Percentiles rank a stretch among this genome's conserved stretches.
These are phyloP conservation scores for Stenichneumon culpator DNA, from an alignment of 2,888 invertebrate species.

Conservation along the genomic window DNA sequence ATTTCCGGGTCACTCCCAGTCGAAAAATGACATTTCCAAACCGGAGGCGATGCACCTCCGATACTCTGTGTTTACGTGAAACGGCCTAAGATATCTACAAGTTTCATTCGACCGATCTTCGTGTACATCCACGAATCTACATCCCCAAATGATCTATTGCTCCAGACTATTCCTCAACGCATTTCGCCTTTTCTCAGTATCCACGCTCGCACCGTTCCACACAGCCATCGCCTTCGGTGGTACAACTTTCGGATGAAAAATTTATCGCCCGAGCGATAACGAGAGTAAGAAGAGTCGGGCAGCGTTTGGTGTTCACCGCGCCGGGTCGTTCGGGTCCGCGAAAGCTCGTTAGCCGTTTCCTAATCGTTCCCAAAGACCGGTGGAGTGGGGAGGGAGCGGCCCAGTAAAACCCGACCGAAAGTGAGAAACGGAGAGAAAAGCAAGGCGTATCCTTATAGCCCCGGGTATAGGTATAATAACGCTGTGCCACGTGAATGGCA, in stretches of 20 bases:
- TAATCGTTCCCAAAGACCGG: conserved; percentile 62
- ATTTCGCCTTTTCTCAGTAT: too few relatives aligned
- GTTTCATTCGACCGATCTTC: too few relatives aligned
- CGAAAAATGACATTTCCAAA: too few relatives aligned
- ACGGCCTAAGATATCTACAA: too few relatives aligned
- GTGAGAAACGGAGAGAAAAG: conserved; percentile 26
- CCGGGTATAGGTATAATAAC: conserved; percentile 27
- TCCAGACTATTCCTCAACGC: too few relatives aligned
- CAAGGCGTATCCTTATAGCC: background rate
- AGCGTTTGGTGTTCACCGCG: conserved; percentile 38
- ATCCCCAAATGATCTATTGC: too few relatives aligned
- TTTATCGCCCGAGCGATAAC: conserved; percentile 64
- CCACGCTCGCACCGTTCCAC: conserved; percentile 6
- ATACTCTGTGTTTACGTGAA: too few relatives aligned
- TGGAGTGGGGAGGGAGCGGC: conserved; percentile 27
- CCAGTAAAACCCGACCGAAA: conserved; percentile 8
- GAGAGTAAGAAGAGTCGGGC: conserved; percentile 64
- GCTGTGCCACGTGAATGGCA: background rate
- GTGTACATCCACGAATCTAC: too few relatives aligned
- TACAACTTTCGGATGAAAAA: conserved; percentile 62
- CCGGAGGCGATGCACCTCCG: too few relatives aligned
- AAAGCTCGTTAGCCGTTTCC: conserved; percentile 67
- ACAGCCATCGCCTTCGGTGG: conserved; percentile 6
- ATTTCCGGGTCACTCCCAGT: too few relatives aligned
- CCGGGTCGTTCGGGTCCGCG: conserved; percentile 38